phyloP scores from a whole-genome alignment of 1,140 invertebrate species.

The Frieseomelitta varia region DNA sequence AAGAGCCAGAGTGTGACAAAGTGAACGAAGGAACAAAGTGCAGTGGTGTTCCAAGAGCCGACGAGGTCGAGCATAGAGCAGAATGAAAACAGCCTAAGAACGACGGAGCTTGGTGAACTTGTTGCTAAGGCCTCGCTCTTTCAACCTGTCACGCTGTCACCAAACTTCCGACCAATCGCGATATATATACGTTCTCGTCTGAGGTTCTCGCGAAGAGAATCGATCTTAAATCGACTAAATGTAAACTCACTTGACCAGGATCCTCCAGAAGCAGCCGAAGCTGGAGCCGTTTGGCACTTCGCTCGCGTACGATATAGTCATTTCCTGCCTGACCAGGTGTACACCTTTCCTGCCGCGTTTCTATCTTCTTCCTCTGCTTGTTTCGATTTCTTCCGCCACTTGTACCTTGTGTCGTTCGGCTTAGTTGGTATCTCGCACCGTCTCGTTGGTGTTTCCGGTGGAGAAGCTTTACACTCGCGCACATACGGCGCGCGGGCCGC shows the following conservation, averaged over 20 bases:
- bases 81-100: constrained; percentile 10
- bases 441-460: constrained; percentile 59
- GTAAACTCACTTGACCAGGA: constrained; percentile 90
- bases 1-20: neutral
- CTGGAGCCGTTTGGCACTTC: constrained; percentile 94
- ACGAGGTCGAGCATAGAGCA: neutral
- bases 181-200: neutral
- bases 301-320: constrained; percentile 94
- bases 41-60: neutral
- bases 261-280: constrained; percentile 95
- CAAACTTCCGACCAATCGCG: neutral
- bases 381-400: neutral
- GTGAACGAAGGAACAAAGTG: constrained; percentile 20
- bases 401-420: neutral
- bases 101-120: constrained; percentile 20
- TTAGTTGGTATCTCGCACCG: constrained; percentile 48
- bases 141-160: constrained; percentile 44
- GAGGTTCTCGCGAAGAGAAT: neutral
- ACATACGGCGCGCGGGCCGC: constrained; percentile 74
- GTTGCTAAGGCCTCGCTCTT: constrained; percentile 48
- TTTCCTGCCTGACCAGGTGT: constrained; percentile 76
- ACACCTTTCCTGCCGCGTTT: constrained; percentile 51
- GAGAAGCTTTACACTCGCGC: constrained; percentile 68
- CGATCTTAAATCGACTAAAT: neutral
- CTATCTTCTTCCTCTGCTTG: neutral